Base-by-base conservation (phyloP, 2,888 invertebrate genomes). In the Meteorus cinctellus region DNA sequence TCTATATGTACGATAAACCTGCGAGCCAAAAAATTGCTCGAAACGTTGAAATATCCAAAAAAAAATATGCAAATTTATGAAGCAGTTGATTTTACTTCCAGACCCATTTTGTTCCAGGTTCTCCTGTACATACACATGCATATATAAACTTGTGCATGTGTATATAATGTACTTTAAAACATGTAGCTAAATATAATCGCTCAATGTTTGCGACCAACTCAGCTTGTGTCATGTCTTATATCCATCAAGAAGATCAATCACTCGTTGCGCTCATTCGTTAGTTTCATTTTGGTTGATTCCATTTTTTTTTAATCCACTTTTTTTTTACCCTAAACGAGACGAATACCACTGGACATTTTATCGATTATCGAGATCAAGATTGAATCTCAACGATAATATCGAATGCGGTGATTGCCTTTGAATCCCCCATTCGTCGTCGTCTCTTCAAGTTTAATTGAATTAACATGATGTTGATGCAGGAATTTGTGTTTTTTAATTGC, bases 291-390 rank as follows among this genome's bases (percentile, higher is more conserved):
- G n/a, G n/a, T 48, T 48, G n/a, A 48, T 48, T 48, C n/a, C n/a
- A 48, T 48, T 55, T 1, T 51, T n/a, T 19, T 55, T 55, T 55
- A 2, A 2, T 19, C 24, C 6, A 5, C 4, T 45, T 45, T n/a
- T 48, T 55, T 55, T 55, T 55, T 55, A 55, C n/a, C 19, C 55
- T 4, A 55, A 55, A 55, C 55, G n/a, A 48, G 27, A 59, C 29
- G 66, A 59, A 65, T 66, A 51, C 72, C 29, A 29, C n/a, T 24
- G 62, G 48, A 55, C 55, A 55, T 55, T 55, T 70, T 65, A 75
- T 75, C 70, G 71, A 69, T 60, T 66, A 65, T 63, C 55, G 31
- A 24, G 55, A 75, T 75, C 75, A 65, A 75, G 75, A 75, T 75
- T 62, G 36, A 65, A 63, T 24, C 60, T 19, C 8, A 55, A 55